Conservation (phyloP, 2,113 vertebrate species). For the Malurus cyaneus region DNA sequence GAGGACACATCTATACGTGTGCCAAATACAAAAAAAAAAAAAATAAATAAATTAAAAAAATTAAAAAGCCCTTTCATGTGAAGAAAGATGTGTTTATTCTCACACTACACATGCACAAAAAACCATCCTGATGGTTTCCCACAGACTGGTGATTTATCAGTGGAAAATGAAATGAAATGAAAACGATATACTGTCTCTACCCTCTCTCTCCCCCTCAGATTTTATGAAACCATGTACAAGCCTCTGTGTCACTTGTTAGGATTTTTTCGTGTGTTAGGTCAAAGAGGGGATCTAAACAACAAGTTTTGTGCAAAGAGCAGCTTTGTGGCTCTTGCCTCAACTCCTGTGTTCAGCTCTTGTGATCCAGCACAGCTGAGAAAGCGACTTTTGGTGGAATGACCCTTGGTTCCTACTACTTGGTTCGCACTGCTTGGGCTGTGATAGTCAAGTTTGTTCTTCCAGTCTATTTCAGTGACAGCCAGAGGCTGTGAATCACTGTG, state of each 20-base stretch:
- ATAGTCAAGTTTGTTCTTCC: not conserved
- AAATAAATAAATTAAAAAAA: not conserved
- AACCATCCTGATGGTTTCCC: not conserved
- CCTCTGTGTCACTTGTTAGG: not conserved
- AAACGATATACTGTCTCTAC: not conserved
- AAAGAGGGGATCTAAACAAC: not conserved
- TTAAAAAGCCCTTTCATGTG: not conserved
- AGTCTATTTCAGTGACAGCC: not conserved
- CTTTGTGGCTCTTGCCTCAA: not conserved
- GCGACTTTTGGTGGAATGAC: not conserved
- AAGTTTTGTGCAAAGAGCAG: not conserved
- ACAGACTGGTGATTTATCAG: not conserved
- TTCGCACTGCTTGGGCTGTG: not conserved
- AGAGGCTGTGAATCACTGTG: not conserved
- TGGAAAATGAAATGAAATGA: not conserved
- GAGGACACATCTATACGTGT: not conserved
- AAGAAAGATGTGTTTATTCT: not conserved
- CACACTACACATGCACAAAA: not conserved
- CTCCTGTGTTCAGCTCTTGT: not conserved
- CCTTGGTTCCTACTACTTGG: not conserved
- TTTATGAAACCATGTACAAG: not conserved
- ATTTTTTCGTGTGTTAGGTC: fast-evolving
- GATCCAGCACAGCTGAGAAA: not conserved
- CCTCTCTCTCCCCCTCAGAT: not conserved
- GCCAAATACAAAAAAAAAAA: not conserved